Conservation (phyloP, 2,797 vertebrate species). For the Pangasius krempfi region DNA sequence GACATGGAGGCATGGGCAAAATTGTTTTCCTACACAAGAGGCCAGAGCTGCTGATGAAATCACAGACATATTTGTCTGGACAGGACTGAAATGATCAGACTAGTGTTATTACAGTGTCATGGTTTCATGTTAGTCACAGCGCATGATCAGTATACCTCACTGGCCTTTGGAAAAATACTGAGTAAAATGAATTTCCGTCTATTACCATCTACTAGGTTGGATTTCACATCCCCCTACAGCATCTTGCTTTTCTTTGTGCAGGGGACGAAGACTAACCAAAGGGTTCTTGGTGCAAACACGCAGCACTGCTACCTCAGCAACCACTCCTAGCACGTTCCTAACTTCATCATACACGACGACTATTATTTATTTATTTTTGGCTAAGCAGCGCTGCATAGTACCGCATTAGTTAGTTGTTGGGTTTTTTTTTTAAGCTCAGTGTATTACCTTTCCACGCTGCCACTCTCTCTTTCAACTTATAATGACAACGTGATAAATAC, state of each 20-base stretch:
- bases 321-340: background rate
- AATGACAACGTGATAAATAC: background rate
- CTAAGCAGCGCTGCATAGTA: background rate
- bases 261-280: background rate
- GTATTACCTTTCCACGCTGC: background rate
- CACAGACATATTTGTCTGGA: background rate
- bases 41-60: background rate
- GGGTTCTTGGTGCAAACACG: background rate
- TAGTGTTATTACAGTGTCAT: constrained; percentile 1
- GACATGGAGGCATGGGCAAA: background rate
- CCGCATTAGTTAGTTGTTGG: background rate
- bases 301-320: background rate
- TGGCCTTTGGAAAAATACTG: background rate
- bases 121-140: background rate
- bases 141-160: background rate
- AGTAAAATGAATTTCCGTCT: background rate
- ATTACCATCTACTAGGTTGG: background rate
- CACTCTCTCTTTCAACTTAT: background rate
- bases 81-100: background rate
- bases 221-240: background rate
- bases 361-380: background rate
- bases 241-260: background rate
- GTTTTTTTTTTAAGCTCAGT: background rate
- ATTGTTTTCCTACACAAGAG: background rate
- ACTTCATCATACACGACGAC: background rate